A percentile compares a stretch with the other conserved stretches of the same genome.
phyloP scores from a whole-genome alignment of 2,888 invertebrate species.

The Merodon equestris region DNA sequence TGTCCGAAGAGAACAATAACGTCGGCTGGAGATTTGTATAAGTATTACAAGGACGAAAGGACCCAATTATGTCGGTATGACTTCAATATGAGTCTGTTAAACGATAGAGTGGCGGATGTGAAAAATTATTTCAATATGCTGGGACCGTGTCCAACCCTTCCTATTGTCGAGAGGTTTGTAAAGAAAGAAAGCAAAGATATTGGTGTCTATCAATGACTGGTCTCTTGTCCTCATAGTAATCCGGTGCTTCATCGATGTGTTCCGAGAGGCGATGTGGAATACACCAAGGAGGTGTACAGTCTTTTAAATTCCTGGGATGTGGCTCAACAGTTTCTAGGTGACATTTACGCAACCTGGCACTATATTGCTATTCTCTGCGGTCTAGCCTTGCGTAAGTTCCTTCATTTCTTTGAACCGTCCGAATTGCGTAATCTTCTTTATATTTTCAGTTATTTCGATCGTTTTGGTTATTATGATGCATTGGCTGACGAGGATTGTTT shows the following conservation, averaged over 20 bases:
- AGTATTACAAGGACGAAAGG: conserved; percentile 86
- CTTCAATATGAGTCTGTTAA: conserved; percentile 81
- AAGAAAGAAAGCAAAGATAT: not conserved
- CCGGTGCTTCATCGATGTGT: conserved; percentile 93
- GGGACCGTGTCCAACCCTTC: conserved; percentile 89
- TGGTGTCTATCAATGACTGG: not conserved
- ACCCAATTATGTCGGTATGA: conserved; percentile 89
- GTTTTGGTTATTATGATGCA: conserved; percentile 91
- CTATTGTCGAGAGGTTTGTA: conserved; percentile 85
- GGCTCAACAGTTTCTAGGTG: conserved; percentile 91
- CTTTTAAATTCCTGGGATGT: conserved; percentile 93
- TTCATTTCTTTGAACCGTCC: too few species aligned
- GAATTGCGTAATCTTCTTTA: too few species aligned
- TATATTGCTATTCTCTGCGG: conserved; percentile 90
- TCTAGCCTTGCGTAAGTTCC: conserved; percentile 87
- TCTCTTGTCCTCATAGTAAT: conserved; percentile 80
- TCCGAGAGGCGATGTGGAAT: conserved; percentile 85
- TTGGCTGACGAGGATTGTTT: conserved; percentile 89
- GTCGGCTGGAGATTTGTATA: conserved; percentile 84
- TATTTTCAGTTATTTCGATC: conserved; percentile 87
- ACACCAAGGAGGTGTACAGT: conserved; percentile 86
- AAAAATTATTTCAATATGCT: conserved; percentile 78
- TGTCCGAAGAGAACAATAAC: conserved; percentile 87
- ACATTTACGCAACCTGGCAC: conserved; percentile 93
- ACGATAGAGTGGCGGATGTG: conserved; percentile 77